Base-by-base conservation (phyloP, 2,888 invertebrate species). In the Dasypogon diadema region DNA sequence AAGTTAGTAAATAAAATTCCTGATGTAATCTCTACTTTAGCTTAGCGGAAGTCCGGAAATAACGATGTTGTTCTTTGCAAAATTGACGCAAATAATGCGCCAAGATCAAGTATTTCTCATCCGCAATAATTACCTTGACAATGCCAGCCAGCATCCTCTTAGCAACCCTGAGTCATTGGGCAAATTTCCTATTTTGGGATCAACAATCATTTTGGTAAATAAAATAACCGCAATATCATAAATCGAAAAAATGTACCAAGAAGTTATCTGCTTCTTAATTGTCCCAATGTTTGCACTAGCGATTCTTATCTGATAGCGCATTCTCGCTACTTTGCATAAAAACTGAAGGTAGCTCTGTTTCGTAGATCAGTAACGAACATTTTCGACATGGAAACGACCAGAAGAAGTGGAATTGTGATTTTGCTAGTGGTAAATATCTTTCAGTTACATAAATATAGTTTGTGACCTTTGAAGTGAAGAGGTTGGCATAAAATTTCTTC, bases 341-440 rank as follows among this genome's bases (percentile, higher is more conserved):
- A 84, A 80, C 80, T 76, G 2, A 54, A 22, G 55, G 34, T 2
- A 34, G 8, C 6, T 14, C 58, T 68, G 60, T 48, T 72, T 68
- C 79, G 48, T 48, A 73, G 77, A 80, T 81, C 81, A 85, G 85
- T 85, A 83, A 84, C 84, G 84, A 85, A 81, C 79, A 81, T 63
- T 79, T 81, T 81, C 84, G 85, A 84, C 81, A 82, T 84, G 84
- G 82, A 81, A 81, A 82, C 84, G 83, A 85, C 81, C 77, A 84
- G 82, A 80, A 79, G 81, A 81, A 76, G 80, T 81, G 83, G 81
- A 82, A 79, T 84, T 81, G 80, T 84, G 73, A 76, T 84, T 55
- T 80, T 85, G 79, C 79, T 85, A 80, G 81, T 82, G 85, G 85
- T 85, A 85, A 85, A 81, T 83, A 80, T 73, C 26, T 54, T 55